A percentile compares a stretch with the other conserved stretches of the same genome.
phyloP scores from a whole-genome alignment of 2,888 invertebrate species.

The Macrosiphum euphorbiae region DNA sequence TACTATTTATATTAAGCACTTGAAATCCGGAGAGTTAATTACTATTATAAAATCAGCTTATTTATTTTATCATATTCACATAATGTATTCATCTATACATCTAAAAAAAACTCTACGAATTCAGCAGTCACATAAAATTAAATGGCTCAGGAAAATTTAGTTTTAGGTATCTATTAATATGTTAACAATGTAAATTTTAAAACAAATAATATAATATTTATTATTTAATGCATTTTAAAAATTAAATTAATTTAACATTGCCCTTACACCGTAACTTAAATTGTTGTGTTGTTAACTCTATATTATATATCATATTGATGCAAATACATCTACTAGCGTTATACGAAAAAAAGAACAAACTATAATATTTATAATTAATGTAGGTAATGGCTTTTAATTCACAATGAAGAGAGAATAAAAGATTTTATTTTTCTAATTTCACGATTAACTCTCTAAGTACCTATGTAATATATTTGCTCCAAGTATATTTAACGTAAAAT shows the following conservation, averaged over 20 bases:
- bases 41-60: neutral
- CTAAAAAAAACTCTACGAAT: neutral
- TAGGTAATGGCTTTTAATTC: neutral
- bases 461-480: neutral
- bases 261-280: neutral
- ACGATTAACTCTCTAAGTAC: neutral
- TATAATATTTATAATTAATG: neutral
- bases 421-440: constrained; percentile 8
- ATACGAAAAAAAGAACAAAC: neutral
- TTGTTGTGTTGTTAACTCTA: neutral
- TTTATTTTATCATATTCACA: neutral
- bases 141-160: neutral
- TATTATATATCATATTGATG: neutral
- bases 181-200: neutral
- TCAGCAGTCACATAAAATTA: neutral
- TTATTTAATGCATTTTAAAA: neutral
- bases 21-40: neutral
- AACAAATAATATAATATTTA: neutral
- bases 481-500: neutral
- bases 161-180: neutral
- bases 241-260: neutral
- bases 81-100: neutral
- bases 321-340: neutral
- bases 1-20: neutral
- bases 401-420: neutral